These are phyloP conservation scores for Linepithema humile DNA, from an alignment of 1,140 invertebrate species.

Conservation along the genomic window DNA sequence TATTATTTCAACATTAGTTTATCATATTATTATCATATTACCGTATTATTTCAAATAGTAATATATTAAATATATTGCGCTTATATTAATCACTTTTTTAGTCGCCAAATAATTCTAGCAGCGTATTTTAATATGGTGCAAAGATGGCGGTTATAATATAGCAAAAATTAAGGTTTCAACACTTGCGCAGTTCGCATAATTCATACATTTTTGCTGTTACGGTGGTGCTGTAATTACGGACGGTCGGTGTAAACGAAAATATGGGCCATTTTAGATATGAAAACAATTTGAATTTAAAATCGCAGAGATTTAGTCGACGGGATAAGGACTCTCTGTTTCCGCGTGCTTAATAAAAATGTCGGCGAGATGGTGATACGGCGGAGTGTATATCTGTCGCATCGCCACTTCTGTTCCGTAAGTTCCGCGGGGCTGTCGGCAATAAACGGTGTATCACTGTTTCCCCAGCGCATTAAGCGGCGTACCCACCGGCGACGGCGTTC, in stretches of 20 bases:
- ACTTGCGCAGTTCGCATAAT: neutral
- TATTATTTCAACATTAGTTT: slow-evolving; percentile 15
- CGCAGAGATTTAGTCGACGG: slow-evolving; percentile 8
- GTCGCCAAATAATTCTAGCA: neutral
- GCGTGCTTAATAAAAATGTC: slow-evolving; percentile 52
- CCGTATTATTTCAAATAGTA: no score
- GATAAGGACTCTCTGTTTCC: slow-evolving; percentile 45
- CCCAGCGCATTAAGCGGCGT: slow-evolving; percentile 75
- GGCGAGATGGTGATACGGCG: slow-evolving; percentile 40
- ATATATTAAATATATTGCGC: no score
- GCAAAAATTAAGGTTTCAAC: neutral
- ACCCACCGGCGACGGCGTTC: slow-evolving; percentile 46
- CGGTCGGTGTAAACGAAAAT: neutral
- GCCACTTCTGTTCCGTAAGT: slow-evolving; percentile 76
- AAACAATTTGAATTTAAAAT: slow-evolving; percentile 51
- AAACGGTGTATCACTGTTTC: slow-evolving; percentile 81
- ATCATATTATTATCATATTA: no score
- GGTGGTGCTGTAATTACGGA: neutral
- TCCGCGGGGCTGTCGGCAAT: slow-evolving; percentile 76
- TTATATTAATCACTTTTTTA: neutral
- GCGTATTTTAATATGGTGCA: neutral
- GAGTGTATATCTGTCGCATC: slow-evolving; percentile 31
- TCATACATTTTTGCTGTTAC: neutral
- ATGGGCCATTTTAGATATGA: slow-evolving; percentile 23
- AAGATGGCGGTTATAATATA: neutral